A percentile compares a stretch with the other conserved stretches of the same genome.
These are phyloP conservation scores for Ammodytes marinus DNA, from an alignment of 2,113 vertebrate species.

Conservation along the genomic window DNA sequence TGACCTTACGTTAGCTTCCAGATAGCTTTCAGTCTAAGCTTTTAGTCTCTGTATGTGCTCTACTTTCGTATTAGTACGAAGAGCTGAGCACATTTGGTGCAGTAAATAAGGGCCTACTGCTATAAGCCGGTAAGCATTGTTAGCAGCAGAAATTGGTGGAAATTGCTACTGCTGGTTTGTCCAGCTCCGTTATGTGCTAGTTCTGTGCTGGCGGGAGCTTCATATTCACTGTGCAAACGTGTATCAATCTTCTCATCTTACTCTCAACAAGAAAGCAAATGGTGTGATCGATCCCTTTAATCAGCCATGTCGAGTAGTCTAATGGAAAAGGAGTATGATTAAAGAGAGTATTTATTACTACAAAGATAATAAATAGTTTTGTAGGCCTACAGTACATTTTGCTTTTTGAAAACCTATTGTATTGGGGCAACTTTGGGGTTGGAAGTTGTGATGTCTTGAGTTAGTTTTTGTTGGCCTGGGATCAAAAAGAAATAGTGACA, in stretches of 20 bases:
- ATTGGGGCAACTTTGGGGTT: conserved; percentile 33
- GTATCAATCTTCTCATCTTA: background rate
- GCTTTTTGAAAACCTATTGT: conserved; percentile 19
- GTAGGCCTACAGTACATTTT: background rate
- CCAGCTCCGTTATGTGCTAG: background rate
- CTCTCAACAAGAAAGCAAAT: background rate
- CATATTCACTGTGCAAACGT: background rate
- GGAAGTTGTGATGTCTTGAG: conserved; percentile 70
- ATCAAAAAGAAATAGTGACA: conserved; percentile 71
- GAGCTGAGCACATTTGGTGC: background rate
- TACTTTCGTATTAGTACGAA: no score
- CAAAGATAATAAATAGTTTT: background rate
- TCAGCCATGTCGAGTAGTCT: background rate
- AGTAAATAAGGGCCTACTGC: background rate
- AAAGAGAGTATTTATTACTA: background rate
- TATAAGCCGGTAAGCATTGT: background rate
- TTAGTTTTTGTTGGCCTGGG: conserved; percentile 71
- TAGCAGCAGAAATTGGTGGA: background rate
- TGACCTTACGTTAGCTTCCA: no score
- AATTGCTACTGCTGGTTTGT: background rate
- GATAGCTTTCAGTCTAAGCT: background rate
- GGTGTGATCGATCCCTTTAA: background rate
- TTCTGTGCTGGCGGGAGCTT: background rate
- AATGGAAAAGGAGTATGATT: background rate
- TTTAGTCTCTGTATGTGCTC: no score